Evolutionary conservation across 2,888 invertebrate genomes (phyloP).

Genomic region (Diabrotica balteata): DNA sequence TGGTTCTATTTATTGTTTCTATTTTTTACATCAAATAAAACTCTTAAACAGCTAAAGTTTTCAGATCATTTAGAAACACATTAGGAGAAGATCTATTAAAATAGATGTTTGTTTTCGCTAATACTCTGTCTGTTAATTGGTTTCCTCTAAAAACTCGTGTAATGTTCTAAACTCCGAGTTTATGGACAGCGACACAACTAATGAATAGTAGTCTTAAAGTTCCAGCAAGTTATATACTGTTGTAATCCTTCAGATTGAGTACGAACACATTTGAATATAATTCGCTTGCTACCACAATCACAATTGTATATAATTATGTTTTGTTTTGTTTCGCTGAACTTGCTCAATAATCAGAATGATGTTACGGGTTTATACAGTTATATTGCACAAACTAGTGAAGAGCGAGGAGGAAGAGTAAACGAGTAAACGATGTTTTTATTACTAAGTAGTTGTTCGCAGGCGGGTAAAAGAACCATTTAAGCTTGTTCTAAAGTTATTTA

Average conservation of each 20-base stretch:
- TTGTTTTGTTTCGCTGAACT: slow-evolving; percentile 3
- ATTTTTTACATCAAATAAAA: too few relatives aligned
- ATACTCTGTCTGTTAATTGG: too few relatives aligned
- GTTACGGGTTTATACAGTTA: slow-evolving; percentile 3
- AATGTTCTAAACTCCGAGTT: background rate
- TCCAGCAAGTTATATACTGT: background rate
- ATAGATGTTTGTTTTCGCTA: too few relatives aligned
- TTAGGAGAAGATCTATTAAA: too few relatives aligned
- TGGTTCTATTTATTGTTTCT: too few relatives aligned
- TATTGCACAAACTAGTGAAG: background rate
- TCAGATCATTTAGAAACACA: too few relatives aligned
- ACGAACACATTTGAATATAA: slow-evolving; percentile 8
- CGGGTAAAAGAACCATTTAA: too few relatives aligned
- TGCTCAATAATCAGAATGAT: background rate
- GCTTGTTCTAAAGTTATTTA: slow-evolving; percentile 2
- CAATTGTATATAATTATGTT: slow-evolving; percentile 3
- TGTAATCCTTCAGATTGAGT: slow-evolving; percentile 1
- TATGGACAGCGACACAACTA: background rate
- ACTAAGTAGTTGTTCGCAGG: too few relatives aligned
- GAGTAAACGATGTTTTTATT: too few relatives aligned
- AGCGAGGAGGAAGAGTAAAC: too few relatives aligned
- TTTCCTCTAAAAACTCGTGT: too few relatives aligned
- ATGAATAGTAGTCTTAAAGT: background rate
- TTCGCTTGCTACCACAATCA: slow-evolving; percentile 1
- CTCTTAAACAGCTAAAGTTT: too few relatives aligned